These are phyloP conservation scores for Chloroceryle inda DNA, from an alignment of 2,797 vertebrate genomes.

Conservation along the genomic window DNA sequence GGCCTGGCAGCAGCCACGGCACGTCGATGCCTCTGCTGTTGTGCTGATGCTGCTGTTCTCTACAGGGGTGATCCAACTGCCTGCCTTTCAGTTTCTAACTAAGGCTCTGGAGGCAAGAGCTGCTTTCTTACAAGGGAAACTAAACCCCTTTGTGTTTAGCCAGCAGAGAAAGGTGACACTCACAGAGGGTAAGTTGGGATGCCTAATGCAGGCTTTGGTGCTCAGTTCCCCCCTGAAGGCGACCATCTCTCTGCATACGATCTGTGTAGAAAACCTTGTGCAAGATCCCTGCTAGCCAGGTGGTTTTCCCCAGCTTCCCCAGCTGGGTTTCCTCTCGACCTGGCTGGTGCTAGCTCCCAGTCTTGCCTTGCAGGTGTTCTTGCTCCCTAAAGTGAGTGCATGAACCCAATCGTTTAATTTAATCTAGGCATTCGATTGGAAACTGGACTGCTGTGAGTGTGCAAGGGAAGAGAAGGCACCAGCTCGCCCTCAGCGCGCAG, in stretches of 20 bases:
- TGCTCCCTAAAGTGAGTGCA: neutral
- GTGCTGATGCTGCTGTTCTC: neutral
- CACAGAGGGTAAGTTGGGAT: neutral
- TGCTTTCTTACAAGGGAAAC: neutral
- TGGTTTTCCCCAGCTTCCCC: neutral
- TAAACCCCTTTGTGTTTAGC: neutral
- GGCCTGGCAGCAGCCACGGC: neutral
- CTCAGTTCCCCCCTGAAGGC: neutral
- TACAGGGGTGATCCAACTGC: neutral
- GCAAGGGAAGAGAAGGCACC: neutral
- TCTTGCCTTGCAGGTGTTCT: neutral
- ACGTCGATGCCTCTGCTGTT: neutral
- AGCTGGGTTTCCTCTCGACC: neutral
- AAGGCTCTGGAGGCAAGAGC: neutral
- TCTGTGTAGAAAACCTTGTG: neutral
- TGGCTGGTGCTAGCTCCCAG: neutral
- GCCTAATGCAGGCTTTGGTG: neutral
- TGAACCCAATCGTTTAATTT: neutral
- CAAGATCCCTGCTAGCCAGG: neutral
- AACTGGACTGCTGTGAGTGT: neutral
- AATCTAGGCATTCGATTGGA: neutral
- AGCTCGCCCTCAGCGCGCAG: neutral
- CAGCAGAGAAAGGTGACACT: neutral
- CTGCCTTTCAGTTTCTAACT: neutral
- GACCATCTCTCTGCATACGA: neutral